Conservation (phyloP, 2,113 vertebrate genomes). For the Aleadryas rufinucha region DNA sequence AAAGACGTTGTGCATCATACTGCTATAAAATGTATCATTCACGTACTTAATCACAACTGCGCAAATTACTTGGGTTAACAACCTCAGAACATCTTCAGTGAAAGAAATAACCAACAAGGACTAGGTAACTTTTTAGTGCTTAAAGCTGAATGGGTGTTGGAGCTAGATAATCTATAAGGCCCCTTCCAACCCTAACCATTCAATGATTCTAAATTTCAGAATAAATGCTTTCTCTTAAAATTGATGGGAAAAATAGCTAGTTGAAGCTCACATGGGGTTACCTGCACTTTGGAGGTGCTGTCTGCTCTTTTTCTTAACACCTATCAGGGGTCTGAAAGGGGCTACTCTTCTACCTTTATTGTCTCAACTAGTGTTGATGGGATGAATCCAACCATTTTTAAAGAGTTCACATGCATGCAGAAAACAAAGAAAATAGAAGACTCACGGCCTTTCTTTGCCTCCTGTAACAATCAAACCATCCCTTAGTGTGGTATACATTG, state of each 20-base stretch:
- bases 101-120: background rate
- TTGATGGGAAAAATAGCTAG: background rate
- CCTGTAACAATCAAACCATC: conserved; percentile 97
- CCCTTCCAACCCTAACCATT: background rate
- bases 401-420: background rate
- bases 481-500: conserved; percentile 96
- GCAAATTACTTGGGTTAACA: background rate
- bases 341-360: background rate
- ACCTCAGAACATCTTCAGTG: background rate
- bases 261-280: background rate
- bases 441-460: conserved; percentile 98
- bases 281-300: background rate
- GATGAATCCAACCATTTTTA: background rate
- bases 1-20: background rate
- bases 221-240: background rate
- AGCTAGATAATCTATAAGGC: background rate
- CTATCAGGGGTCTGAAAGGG: background rate
- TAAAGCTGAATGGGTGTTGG: background rate
- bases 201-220: background rate
- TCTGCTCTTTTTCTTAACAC: background rate
- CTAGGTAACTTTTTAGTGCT: background rate
- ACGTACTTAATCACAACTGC: background rate
- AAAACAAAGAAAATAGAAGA: background rate
- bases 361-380: background rate
- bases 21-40: background rate